phyloP scores from a whole-genome alignment of 2,113 vertebrate species.

The Sapajus apella region DNA sequence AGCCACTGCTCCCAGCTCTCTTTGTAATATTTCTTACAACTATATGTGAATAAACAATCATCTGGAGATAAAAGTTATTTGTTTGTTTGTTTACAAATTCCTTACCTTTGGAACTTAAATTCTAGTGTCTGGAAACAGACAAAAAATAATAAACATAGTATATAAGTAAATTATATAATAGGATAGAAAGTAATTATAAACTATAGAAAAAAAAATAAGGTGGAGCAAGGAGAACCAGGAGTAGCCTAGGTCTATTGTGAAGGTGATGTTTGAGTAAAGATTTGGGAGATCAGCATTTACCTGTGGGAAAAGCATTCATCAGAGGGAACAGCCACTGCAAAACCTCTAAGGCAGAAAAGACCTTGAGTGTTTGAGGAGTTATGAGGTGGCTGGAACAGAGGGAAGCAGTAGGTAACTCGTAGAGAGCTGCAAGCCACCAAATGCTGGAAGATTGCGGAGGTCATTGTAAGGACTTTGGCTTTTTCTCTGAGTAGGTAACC shows the following conservation, averaged over 20 bases:
- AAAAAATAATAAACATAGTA: neutral
- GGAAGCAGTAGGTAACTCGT: neutral
- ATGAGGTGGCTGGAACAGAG: neutral
- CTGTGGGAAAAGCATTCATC: neutral
- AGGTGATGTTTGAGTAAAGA: neutral
- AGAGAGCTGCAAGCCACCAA: neutral
- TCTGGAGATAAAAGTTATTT: neutral
- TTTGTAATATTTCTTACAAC: neutral
- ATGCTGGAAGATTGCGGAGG: rapidly evolving
- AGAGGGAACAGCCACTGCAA: neutral
- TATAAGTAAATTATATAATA: neutral
- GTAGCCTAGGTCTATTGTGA: neutral
- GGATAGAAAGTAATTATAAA: neutral
- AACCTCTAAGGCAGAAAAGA: neutral
- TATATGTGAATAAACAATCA: neutral
- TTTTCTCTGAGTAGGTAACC: neutral
- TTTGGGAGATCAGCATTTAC: neutral
- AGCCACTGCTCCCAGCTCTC: too few species aligned
- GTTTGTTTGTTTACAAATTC: neutral
- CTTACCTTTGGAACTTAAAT: neutral
- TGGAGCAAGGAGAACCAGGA: neutral
- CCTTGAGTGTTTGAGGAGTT: neutral
- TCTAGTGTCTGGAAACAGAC: neutral
- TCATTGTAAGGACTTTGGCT: neutral
- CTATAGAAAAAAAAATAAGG: neutral